Percentiles rank a stretch among this genome's conserved stretches.
phyloP scores from a whole-genome alignment of 2,888 invertebrate genomes.

The Hemistola chrysoprasaria region DNA sequence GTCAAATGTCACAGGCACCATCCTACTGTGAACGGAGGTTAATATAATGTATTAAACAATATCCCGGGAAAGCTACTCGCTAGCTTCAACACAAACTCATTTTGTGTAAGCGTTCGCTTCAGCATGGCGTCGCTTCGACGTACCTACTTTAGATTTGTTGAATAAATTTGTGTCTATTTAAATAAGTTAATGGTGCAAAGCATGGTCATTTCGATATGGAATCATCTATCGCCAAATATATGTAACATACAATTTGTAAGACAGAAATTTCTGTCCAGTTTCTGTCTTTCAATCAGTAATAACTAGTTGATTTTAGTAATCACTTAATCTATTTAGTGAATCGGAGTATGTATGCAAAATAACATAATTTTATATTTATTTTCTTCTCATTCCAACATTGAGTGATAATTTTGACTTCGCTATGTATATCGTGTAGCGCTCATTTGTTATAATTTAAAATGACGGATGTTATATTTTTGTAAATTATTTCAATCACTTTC shows the following conservation, averaged over 20 bases:
- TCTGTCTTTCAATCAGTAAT: constrained; percentile 31
- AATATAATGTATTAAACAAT: constrained; percentile 30
- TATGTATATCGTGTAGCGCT: constrained; percentile 49
- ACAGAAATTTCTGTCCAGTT: constrained; percentile 32
- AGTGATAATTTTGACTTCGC: constrained; percentile 56
- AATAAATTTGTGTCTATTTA: constrained; percentile 54
- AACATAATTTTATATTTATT: constrained; percentile 54
- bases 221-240: constrained; percentile 38
- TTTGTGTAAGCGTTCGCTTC: constrained; percentile 37
- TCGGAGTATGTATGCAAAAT: constrained; percentile 34
- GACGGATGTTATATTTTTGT: constrained; percentile 73
- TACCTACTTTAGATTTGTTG: constrained; percentile 49
- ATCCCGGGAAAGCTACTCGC: constrained; percentile 46
- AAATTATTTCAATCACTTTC: constrained; percentile 61
- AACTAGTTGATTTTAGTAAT: constrained; percentile 22
- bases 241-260: constrained; percentile 19
- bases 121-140: constrained; percentile 31
- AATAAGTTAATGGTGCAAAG: constrained; percentile 65
- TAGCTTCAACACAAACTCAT: constrained; percentile 27
- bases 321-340: constrained; percentile 27
- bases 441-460: constrained; percentile 62
- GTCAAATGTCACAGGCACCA: too few species aligned
- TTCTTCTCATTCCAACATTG: constrained; percentile 71
- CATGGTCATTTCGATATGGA: constrained; percentile 51
- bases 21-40: too few species aligned